Base-by-base conservation (phyloP, 2,797 vertebrate genomes). In the Chelonia mydas region DNA sequence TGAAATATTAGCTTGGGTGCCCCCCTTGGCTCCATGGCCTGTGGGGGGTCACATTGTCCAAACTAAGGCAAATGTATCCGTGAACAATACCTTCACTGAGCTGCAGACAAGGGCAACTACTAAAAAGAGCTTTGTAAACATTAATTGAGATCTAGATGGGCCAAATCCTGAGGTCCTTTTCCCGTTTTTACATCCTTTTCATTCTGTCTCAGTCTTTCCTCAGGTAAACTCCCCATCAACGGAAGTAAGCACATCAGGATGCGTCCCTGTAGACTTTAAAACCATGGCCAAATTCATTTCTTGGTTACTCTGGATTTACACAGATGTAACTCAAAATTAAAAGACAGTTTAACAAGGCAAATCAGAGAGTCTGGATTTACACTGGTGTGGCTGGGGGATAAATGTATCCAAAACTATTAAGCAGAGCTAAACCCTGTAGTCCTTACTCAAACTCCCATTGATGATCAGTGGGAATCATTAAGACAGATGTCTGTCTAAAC, bases 131-230 rank as follows among this genome's bases (percentile, higher is more conserved):
- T 49, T 78, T 6, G 23, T 51, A 37, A 68, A 3, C 47, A 31
- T 83, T 87, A 53, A 37, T 83, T 54, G n/a, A 3, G 87, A 92
- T 37, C 21, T 68, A 37, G 37, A n/a, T 19, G 45, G 78, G 25
- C 25, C 88, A 84, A 90, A 65, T 92, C 55, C 55, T 89, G 55
- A 28, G 49, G 49, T 92, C 93, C 3, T 81, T 49, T 82, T 79
- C 21, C 31, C 77, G 7, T 1, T 91, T 93, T 21, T 72, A 31
- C 8, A 17, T 65, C 54, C 33, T 86, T 93, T 95, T 81, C 47
- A 79, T 88, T 87, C 15, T 72, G 78, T 25, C 41, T 86, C 55
- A 53, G 17, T 83, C 27, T 84, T 94, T 55, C 19, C 5, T 84
- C 10, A 11, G 68, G n/a, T 37, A 72, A 72, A 93, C 41, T 54